phyloP scores from a whole-genome alignment of 2,888 invertebrate species.

The Coleophora flavipennella region DNA sequence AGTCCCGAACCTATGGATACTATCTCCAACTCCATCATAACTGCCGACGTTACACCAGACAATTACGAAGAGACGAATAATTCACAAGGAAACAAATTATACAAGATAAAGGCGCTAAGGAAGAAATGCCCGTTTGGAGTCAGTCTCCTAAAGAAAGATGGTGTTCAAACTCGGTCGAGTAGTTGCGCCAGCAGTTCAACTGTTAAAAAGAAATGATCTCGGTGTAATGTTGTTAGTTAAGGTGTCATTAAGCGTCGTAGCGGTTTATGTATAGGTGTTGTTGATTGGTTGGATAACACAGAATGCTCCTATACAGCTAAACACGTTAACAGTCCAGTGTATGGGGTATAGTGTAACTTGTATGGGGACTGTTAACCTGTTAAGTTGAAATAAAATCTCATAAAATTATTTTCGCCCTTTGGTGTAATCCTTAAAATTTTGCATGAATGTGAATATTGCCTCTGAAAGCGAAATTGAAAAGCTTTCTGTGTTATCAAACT shows the following conservation, averaged over 20 bases:
- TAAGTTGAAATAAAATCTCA: too few species aligned
- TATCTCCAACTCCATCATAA: conserved; percentile 49
- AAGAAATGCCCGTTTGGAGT: conserved; percentile 61
- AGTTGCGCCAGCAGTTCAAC: conserved; percentile 53
- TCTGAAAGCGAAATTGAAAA: background rate
- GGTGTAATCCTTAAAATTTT: too few species aligned
- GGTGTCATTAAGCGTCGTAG: conserved; percentile 24
- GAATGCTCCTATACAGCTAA: background rate
- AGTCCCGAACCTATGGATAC: conserved; percentile 67
- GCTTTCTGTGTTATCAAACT: conserved; percentile 3
- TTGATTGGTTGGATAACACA: conserved; percentile 2
- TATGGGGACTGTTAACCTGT: too few species aligned
- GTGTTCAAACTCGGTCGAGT: conserved; percentile 61
- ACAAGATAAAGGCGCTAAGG: conserved; percentile 62
- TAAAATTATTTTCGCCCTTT: too few species aligned
- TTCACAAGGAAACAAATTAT: conserved; percentile 64
- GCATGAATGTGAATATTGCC: too few species aligned
- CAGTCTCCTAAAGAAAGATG: conserved; percentile 56
- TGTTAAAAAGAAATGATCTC: conserved; percentile 68
- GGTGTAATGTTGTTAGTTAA: conserved; percentile 23
- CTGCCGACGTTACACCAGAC: conserved; percentile 58
- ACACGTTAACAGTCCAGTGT: too few species aligned
- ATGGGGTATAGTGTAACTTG: too few species aligned
- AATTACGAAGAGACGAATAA: conserved; percentile 59
- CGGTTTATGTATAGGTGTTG: conserved; percentile 22